Evolutionary conservation across 2,888 invertebrate genomes (phyloP), one percentile per base, ranked within the genome.

Genomic region (Ceratothoa steindachneri): DNA sequence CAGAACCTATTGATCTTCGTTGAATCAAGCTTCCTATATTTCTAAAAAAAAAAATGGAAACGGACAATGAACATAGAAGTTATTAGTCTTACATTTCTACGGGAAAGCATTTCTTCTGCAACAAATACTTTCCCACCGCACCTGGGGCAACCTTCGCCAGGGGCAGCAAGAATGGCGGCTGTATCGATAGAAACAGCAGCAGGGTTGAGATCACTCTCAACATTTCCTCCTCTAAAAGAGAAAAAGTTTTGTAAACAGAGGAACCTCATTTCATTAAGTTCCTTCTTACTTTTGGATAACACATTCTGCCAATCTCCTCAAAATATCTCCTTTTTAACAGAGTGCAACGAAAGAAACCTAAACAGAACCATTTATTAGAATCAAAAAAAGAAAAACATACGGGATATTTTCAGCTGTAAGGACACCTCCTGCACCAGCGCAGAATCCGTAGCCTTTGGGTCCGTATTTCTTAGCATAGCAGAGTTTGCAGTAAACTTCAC

Each of bases 381-480:
- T 9, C 41, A 41, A 41, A 41, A 41, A 15, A 41, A 5, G 5
- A 41, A 7, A 4, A 15, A 75, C 80, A 76, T 53, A 80, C 80
- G 73, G 74, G 31, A 80, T 80, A 66, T 73, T 76, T 66, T 80
- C 80, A 30, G 80, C 76, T n/a, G 68, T 70, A 15, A 81, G 79
- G 27, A 81, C 77, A 30, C 78, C 80, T 15, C 78, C 78, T 19
- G 80, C 87, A 51, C 98, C 97, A 87, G 94, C 93, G 83, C 97
- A 97, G 86, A 94, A 97, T 83, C 96, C 97, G 86, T 96, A 96
- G 86, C 95, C 95, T 85, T 97, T 97, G 71, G 97, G 97, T 82
- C 97, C 97, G 91, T 93, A 97, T 85, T 94, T 96, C 87, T 96
- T 95, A 83, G 96, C 96, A 85, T 98, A 97, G 86, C 97, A 98